Evolutionary conservation across 2,797 vertebrate species (phyloP).

Genomic region (Zalophus californianus): DNA sequence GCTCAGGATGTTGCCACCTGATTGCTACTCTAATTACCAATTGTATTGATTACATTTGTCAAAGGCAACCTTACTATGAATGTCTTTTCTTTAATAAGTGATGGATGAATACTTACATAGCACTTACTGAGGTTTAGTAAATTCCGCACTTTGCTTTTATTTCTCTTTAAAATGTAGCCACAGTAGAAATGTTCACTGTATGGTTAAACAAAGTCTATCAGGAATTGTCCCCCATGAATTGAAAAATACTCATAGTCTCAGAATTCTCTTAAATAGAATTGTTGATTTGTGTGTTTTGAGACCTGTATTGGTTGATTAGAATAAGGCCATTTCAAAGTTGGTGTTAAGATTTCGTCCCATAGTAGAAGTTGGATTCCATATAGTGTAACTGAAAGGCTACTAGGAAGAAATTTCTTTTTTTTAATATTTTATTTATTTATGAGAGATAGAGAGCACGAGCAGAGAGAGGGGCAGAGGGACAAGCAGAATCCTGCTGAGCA

Average conservation of each 20-base stretch:
- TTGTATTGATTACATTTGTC: not conserved
- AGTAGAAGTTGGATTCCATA: not conserved
- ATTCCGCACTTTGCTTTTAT: not conserved
- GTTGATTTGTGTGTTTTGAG: not conserved
- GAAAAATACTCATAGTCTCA: not conserved
- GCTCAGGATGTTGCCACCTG: not conserved
- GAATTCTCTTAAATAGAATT: not conserved
- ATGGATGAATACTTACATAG: not conserved
- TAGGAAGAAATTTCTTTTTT: not conserved
- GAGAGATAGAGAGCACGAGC: too few relatives aligned
- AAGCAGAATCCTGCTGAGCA: too few relatives aligned
- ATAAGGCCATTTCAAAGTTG: not conserved
- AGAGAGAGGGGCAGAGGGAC: too few relatives aligned
- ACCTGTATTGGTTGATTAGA: not conserved
- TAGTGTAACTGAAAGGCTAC: not conserved
- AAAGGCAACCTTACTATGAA: not conserved
- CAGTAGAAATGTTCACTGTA: constrained; percentile 12
- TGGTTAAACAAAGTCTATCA: not conserved
- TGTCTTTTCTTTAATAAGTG: not conserved
- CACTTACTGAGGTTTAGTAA: constrained; percentile 24
- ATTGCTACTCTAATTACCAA: not conserved
- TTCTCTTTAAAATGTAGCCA: constrained; percentile 40
- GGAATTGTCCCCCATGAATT: not conserved
- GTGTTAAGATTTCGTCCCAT: not conserved
- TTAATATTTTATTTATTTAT: too few relatives aligned